Evolutionary conservation across 2,888 invertebrate species (phyloP), one percentile per base, ranked within the genome.

Genomic region (Colletes collaris): DNA sequence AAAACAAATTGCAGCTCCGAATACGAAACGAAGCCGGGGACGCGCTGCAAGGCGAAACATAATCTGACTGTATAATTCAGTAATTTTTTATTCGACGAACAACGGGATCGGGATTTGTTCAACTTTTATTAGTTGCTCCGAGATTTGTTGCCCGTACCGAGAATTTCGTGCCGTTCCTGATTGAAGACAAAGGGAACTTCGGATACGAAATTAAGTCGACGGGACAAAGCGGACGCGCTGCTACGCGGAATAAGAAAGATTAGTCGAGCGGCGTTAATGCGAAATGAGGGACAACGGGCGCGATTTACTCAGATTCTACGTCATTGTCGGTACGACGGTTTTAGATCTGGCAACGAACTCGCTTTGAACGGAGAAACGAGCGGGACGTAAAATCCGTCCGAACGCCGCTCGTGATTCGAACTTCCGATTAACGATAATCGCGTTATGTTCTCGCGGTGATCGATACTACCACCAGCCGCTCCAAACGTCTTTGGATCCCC

Each of bases 261-360:
- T 75, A 62, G 68, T 46, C 58, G 66, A 69, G 70, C 76, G 79
- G 66, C 79, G 67, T 82, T 71, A 76, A 78, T 67, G 77, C 63
- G 66, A 76, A 77, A 76, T 68, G 84, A 73, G 75, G 69, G 82
- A 83, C 84, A 81, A 83, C 79, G 59, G 68, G 64, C 79, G 81
- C 87, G 86, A 90, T 89, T 89, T 87, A 87, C 87, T 84, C 87
- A 78, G 89, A 89, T 91, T 90, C 91, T 91, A 87, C 91, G 92
- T 91, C 91, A 91, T 90, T 92, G 91, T 91, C 90, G 88, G 84
- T 85, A 88, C 50, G 90, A 92, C 91, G 90, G 85, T 92, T 92
- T 92, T 92, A 92, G 92, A 92, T 88, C 89, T 91, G 91, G 91
- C 91, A 90, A 88, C 88, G 80, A 69, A 88, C 87, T 87, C 84